phyloP scores from a whole-genome alignment of 2,113 vertebrate genomes.

The Carlito syrichta region DNA sequence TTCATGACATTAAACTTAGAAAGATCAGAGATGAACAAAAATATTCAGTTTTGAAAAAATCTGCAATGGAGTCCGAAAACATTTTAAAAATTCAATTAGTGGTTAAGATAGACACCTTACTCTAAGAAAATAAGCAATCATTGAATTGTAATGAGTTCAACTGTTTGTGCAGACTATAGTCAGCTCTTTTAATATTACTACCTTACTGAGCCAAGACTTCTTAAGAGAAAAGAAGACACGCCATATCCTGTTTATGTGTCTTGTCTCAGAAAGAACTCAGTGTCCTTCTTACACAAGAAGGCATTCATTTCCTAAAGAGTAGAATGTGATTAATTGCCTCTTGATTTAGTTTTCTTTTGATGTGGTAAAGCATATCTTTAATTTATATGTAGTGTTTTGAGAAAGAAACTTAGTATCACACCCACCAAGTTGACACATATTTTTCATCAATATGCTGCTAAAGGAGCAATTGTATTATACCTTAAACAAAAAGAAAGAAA shows the following conservation, averaged over 20 bases:
- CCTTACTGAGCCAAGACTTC: conserved; percentile 33
- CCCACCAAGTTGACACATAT: neutral
- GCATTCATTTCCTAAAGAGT: conserved; percentile 61
- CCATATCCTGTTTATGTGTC: conserved; percentile 61
- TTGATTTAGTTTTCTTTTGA: conserved; percentile 55
- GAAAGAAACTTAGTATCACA: conserved; percentile 28
- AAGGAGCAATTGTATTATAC: conserved; percentile 28
- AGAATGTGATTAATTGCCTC: conserved; percentile 50
- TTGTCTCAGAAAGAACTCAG: conserved; percentile 63
- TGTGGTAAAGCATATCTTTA: conserved; percentile 40
- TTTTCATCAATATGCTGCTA: neutral
- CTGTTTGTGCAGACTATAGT: conserved; percentile 1
- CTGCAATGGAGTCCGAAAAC: neutral
- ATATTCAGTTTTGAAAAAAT: neutral
- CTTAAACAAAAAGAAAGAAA: conserved; percentile 21
- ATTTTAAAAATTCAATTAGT: neutral
- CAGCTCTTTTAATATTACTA: conserved; percentile 7
- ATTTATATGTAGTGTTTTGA: conserved; percentile 54
- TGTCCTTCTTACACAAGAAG: conserved; percentile 62
- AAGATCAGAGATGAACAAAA: neutral
- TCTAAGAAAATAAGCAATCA: neutral
- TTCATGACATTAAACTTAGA: neutral
- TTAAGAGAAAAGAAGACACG: conserved; percentile 27
- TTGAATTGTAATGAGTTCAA: conserved; percentile 11
- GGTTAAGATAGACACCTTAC: neutral